phyloP scores from a whole-genome alignment of 2,113 vertebrate genomes.

The Nycticryphes semicollaris region DNA sequence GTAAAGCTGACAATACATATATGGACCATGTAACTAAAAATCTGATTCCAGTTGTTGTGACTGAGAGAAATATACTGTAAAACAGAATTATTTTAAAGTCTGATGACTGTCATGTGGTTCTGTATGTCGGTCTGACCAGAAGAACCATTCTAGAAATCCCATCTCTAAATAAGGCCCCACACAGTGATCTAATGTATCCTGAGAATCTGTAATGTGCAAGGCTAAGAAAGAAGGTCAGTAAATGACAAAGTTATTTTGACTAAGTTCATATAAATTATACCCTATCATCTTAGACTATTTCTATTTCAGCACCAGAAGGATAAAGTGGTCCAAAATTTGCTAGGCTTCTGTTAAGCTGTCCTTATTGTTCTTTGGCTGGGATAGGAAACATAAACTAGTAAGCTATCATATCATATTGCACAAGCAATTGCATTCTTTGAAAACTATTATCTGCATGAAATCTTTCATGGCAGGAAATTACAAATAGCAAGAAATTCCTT shows the following conservation, averaged over 20 bases:
- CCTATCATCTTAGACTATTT: not conserved
- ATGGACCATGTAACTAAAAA: not conserved
- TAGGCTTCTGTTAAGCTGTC: conserved; percentile 27
- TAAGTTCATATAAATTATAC: not conserved
- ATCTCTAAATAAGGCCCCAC: not conserved
- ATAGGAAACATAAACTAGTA: conserved; percentile 6
- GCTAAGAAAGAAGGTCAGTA: not conserved
- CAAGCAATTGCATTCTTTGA: conserved; percentile 46
- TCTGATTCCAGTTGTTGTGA: not conserved
- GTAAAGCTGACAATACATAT: not conserved
- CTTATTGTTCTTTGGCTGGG: conserved; percentile 21
- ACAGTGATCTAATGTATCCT: not conserved
- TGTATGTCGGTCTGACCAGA: not conserved
- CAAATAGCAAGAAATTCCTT: conserved; percentile 55
- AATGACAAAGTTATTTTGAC: not conserved
- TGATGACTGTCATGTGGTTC: not conserved
- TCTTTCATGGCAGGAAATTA: conserved; percentile 52
- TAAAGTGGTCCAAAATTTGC: not conserved
- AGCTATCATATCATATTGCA: not conserved
- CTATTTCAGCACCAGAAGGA: not conserved
- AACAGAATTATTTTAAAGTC: not conserved
- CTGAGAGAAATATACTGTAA: not conserved
- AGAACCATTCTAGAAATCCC: not conserved
- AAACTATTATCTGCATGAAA: conserved; percentile 49
- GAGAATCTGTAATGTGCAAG: not conserved